phyloP scores from a whole-genome alignment of 2,113 vertebrate species.

The Ammodytes dubius region DNA sequence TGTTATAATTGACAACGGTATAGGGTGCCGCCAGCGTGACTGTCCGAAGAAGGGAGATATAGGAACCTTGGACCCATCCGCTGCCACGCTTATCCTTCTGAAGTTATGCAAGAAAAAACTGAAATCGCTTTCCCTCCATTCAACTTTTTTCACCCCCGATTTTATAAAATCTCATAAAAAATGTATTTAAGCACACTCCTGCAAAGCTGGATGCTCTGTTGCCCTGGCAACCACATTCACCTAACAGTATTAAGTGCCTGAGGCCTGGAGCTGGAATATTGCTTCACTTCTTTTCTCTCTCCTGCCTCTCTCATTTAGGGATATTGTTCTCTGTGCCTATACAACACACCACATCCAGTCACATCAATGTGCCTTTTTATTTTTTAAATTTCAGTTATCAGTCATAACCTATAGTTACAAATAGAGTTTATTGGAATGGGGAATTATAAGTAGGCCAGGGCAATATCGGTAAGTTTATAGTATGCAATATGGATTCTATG shows the following conservation, averaged over 20 bases:
- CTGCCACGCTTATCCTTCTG: constrained; percentile 19
- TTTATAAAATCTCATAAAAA: constrained; percentile 86
- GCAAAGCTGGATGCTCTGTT: constrained; percentile 82
- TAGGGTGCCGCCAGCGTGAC: neutral
- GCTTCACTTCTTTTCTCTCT: constrained; percentile 74
- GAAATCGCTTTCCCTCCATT: constrained; percentile 64
- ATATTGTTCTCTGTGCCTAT: constrained; percentile 55
- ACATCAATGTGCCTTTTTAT: constrained; percentile 41
- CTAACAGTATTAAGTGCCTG: constrained; percentile 79
- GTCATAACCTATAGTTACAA: constrained; percentile 27
- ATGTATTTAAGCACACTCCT: constrained; percentile 80
- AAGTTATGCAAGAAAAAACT: constrained; percentile 66
- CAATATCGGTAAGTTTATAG: constrained; percentile 21
- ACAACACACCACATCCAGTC: constrained; percentile 35
- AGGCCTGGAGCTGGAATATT: constrained; percentile 74
- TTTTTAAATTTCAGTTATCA: constrained; percentile 48
- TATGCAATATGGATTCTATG: constrained; percentile 14
- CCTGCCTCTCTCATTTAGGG: constrained; percentile 64
- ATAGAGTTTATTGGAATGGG: constrained; percentile 32
- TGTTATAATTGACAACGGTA: constrained; percentile 38
- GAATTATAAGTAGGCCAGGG: neutral
- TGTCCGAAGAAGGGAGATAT: neutral
- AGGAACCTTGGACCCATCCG: neutral
- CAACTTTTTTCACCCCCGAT: constrained; percentile 65
- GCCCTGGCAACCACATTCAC: constrained; percentile 86